These are phyloP conservation scores for Gorsachius goisagi DNA, from an alignment of 2,113 vertebrate genomes.

Conservation along the genomic window DNA sequence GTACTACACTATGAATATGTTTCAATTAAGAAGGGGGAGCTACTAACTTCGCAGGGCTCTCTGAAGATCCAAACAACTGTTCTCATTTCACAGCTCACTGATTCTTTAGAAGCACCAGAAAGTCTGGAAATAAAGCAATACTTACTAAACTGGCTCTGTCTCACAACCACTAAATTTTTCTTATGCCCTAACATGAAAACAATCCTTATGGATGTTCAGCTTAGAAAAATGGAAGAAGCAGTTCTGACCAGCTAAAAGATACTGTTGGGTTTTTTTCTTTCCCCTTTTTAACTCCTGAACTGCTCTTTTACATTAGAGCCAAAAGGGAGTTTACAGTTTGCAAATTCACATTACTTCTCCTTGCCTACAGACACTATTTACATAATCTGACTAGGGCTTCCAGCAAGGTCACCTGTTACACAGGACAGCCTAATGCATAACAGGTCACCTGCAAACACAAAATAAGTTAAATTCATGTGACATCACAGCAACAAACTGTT, in stretches of 20 bases:
- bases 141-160: neutral
- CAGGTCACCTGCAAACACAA: neutral
- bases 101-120: neutral
- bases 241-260: neutral
- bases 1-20: neutral
- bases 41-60: neutral
- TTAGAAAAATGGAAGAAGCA: neutral
- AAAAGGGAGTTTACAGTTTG: neutral
- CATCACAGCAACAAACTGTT: neutral
- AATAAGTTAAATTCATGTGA: neutral
- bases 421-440: neutral
- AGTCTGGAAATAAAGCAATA: neutral
- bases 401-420: neutral
- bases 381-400: neutral
- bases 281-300: neutral
- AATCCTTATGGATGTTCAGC: neutral
- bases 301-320: neutral
- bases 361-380: neutral
- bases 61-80: neutral
- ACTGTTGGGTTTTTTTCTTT: fast-evolving
- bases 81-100: conserved; percentile 21
- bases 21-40: neutral
- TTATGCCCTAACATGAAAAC: neutral
- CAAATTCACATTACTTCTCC: neutral
- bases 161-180: neutral